Base-by-base conservation (phyloP, 2,888 invertebrate genomes). In the Melipona beecheii region DNA sequence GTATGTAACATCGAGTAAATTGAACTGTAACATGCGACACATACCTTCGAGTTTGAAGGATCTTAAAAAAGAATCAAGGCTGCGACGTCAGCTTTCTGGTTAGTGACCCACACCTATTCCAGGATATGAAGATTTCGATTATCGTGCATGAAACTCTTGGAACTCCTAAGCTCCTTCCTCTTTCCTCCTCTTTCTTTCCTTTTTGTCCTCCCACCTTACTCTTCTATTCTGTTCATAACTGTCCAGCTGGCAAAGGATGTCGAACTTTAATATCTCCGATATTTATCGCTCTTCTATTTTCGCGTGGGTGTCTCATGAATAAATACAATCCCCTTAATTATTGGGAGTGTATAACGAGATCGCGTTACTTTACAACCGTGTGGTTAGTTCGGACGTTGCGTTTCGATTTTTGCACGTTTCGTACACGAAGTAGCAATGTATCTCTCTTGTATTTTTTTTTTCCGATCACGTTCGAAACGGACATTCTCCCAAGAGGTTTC, bases 51-150 rank as follows among this genome's bases (percentile, higher is more conserved):
- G 70, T 76, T 75, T 72, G 78, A 86, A 89, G 81, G 90, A 78
- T 86, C 83, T 87, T 86, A 78, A 89, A 81, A 82, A 82, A 87
- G 90, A 91, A 90, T 92, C 93, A 93, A 93, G 93, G 93, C 81
- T 92, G 86, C 79, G 74, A 58, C 73, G 85, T 87, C 89, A 86
- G 88, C 87, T 78, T 69, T 71, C 83, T 91, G 92, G 93, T 92
- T 91, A 93, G 88, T 91, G 93, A 93, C 92, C 92, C 82, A 75
- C 17, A 62, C 81, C 81, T 80, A 82, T 70, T 78, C 90, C 71
- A 68, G 77, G 52, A 54, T 76, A 65, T 60, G 68, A 62, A 82
- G 83, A 84, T 86, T 89, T 87, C 85, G 85, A 84, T 87, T 84
- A 85, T 83, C 83, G 78, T 43, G 60, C 74, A 66, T 68, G 69